Conservation (phyloP, 2,888 invertebrate genomes). For the Cabera pusaria region DNA sequence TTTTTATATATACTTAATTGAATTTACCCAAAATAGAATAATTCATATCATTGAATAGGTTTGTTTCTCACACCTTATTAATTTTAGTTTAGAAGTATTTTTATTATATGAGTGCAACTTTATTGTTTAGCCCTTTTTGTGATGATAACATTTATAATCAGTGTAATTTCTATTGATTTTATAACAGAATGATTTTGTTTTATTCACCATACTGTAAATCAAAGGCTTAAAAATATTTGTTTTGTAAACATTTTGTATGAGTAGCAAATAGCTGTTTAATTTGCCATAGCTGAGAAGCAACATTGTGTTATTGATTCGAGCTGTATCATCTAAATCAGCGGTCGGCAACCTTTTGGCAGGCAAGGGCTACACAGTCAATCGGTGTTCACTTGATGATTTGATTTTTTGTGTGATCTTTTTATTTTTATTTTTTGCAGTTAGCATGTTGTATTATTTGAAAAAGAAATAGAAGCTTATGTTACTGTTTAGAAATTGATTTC, state of each 20-base stretch:
- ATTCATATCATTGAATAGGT: not conserved
- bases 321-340: conserved; percentile 31
- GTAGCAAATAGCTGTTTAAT: conserved; percentile 44
- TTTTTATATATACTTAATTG: not conserved
- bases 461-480: conserved; percentile 10
- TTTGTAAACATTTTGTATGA: conserved; percentile 50
- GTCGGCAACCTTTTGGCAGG: too few relatives aligned
- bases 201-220: conserved; percentile 56
- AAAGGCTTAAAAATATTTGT: conserved; percentile 62
- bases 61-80: conserved; percentile 7
- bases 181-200: conserved; percentile 61
- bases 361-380: conserved; percentile 29
- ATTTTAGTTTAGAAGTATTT: conserved; percentile 28
- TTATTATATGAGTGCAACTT: conserved; percentile 44
- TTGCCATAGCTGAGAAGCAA: conserved; percentile 45
- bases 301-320: conserved; percentile 47
- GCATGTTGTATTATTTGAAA: conserved; percentile 21
- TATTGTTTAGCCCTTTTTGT: conserved; percentile 48
- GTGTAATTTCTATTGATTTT: conserved; percentile 41
- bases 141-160: conserved; percentile 36
- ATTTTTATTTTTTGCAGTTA: conserved; percentile 26
- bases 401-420: conserved; percentile 29
- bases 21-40: not conserved
- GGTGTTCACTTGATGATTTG: conserved; percentile 12
- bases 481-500: not conserved